Base-by-base conservation (phyloP, 2,888 invertebrate genomes). In the Hemithea aestivaria region DNA sequence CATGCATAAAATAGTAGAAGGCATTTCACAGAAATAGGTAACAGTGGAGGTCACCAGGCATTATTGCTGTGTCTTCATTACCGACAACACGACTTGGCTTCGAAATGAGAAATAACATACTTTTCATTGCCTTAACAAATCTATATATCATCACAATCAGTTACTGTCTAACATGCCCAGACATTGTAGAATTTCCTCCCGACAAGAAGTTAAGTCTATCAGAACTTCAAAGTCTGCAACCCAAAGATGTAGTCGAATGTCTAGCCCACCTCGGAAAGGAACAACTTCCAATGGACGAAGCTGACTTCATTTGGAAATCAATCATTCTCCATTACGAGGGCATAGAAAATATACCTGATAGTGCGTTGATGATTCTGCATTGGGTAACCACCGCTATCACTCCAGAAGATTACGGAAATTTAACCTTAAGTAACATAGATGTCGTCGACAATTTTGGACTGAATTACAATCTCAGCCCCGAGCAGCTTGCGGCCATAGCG, bases 381-480 rank as follows among this genome's bases (percentile, higher is more conserved):
- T 89, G 88, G 87, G 69, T 88, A 3, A 76, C 83, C 0, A 58
- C 72, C 1, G 89, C 87, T 0, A 72, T 90, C 9, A 68, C 74
- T 0, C 68, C 80, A 0, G 73, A 80, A 6, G 88, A 90, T 16
- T 83, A 89, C 30, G 48, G 49, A 1, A 90, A 90, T 50, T 69
- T 90, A 1, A 87, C 89, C 0, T 56, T 90, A 6, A 73, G 72
- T 35, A 81, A 76, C 34, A 82, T 89, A 3, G 89, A 90, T 11
- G 80, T 89, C 0, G 75, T 91, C 6, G 73, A 82, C 43, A 88
- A 89, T 27, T 89, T 91, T 57, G 90, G 90, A 2, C 53, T 78
- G 0, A 79, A 87, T 52, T 88, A 85, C 46, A 70, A 79, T 26
- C 65, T 89, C 24, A 69, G 62, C 20, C 44, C 58, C 1, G 69